Evolutionary conservation across 2,888 invertebrate genomes (phyloP).

Genomic region (Xylocampa areola): DNA sequence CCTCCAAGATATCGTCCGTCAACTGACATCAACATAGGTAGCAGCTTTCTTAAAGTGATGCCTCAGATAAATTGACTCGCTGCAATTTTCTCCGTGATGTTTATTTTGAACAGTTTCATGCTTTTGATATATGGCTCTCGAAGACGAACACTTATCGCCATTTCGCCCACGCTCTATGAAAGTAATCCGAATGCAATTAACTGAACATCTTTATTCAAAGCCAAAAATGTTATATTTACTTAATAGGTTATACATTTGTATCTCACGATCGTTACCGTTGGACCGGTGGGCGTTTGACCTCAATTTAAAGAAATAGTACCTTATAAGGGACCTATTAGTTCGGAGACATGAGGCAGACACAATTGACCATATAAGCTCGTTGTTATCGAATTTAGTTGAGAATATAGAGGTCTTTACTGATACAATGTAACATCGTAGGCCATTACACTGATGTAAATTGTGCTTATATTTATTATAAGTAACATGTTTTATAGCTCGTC

Average conservation of each 20-base stretch:
- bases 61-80: conserved; percentile 52
- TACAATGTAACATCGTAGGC: conserved; percentile 29
- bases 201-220: conserved; percentile 40
- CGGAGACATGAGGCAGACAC: conserved; percentile 65
- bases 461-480: conserved; percentile 36
- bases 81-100: conserved; percentile 41
- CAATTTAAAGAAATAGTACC: conserved; percentile 71
- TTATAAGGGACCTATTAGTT: conserved; percentile 79
- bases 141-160: conserved; percentile 10
- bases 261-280: conserved; percentile 77
- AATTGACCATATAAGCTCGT: conserved; percentile 68
- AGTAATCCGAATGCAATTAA: conserved; percentile 37
- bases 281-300: conserved; percentile 74
- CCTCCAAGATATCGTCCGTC: conserved; percentile 44
- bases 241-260: conserved; percentile 65
- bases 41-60: conserved; percentile 26
- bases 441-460: conserved; percentile 56
- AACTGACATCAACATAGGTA: conserved; percentile 51
- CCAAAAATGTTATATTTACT: conserved; percentile 63
- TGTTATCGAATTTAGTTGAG: conserved; percentile 63
- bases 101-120: conserved; percentile 25
- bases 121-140: conserved; percentile 29
- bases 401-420: conserved; percentile 33
- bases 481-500: conserved; percentile 17
- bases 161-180: conserved; percentile 32